These are phyloP conservation scores for Dryobates pubescens DNA, from an alignment of 2,797 vertebrate genomes.

Conservation along the genomic window DNA sequence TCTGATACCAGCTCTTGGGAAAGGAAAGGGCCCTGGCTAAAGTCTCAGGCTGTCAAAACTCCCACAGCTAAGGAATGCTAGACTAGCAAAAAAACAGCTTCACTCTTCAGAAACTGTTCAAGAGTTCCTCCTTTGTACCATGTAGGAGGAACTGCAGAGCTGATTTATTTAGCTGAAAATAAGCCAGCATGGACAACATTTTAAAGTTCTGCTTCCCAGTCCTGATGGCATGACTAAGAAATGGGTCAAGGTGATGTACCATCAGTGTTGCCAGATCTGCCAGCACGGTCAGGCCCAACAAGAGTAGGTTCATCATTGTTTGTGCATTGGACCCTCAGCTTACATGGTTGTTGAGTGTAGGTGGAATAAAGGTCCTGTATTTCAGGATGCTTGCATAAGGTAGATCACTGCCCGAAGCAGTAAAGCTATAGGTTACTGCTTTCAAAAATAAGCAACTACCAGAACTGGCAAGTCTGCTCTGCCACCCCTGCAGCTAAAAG, in stretches of 20 bases:
- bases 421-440: background rate
- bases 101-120: background rate
- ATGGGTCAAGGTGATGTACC: background rate
- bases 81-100: background rate
- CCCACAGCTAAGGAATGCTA: constrained; percentile 18
- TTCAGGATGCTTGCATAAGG: background rate
- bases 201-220: background rate
- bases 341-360: background rate
- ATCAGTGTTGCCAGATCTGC: background rate
- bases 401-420: background rate
- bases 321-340: background rate
- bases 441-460: background rate
- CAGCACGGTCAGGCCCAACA: background rate
- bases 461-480: background rate
- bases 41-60: background rate
- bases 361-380: background rate
- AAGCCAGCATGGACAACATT: background rate
- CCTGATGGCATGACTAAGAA: background rate
- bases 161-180: constrained; percentile 23
- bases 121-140: background rate
- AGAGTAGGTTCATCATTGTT: background rate
- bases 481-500: background rate
- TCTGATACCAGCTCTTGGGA: background rate
- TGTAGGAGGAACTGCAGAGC: background rate
- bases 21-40: background rate